These are phyloP conservation scores for Onychomys arenicola DNA, from an alignment of 2,797 vertebrate genomes.

Conservation along the genomic window DNA sequence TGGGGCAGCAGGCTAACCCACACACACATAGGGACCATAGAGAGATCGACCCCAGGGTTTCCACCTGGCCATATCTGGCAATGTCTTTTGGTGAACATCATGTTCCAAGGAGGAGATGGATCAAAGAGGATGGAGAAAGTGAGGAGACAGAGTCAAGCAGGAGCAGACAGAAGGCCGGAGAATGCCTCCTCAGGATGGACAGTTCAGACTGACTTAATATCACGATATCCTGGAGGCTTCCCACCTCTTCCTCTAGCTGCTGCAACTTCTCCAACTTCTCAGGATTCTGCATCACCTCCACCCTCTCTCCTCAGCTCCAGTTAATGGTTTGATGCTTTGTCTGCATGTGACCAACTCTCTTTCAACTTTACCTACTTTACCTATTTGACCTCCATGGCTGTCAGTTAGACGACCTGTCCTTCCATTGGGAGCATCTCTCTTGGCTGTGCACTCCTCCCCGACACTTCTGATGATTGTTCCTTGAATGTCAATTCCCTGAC, in stretches of 20 bases:
- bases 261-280: neutral
- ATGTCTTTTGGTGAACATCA: neutral
- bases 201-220: neutral
- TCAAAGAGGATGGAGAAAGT: neutral
- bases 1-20: neutral
- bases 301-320: neutral
- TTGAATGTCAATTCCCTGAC: accelerated
- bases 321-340: neutral
- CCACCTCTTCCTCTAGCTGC: neutral
- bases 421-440: neutral
- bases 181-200: neutral
- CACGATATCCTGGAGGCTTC: accelerated
- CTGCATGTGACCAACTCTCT: neutral
- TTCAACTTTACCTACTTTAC: neutral
- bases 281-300: neutral
- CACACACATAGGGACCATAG: neutral
- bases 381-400: too few relatives aligned
- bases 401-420: neutral
- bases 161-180: neutral
- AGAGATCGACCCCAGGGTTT: neutral
- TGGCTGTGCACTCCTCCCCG: neutral
- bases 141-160: neutral
- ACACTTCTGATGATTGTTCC: neutral
- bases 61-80: neutral
- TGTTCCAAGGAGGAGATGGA: neutral